These are phyloP conservation scores for Saccopteryx bilineata DNA, from an alignment of 2,113 vertebrate genomes.

Conservation along the genomic window DNA sequence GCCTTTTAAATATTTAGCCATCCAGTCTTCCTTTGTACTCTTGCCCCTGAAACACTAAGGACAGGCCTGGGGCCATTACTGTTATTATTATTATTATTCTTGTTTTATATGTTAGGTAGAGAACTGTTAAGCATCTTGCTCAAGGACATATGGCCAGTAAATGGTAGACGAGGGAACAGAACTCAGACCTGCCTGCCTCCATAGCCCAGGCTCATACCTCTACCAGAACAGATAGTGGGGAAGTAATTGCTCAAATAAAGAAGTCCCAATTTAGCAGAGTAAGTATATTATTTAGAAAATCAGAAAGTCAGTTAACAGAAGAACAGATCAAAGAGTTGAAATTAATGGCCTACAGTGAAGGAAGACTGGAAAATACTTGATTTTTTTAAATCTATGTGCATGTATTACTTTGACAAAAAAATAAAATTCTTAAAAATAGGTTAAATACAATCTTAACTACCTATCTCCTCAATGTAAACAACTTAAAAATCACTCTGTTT, in stretches of 20 bases:
- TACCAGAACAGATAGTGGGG: neutral
- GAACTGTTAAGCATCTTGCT: neutral
- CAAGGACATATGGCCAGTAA: neutral
- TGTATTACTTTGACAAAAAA: neutral
- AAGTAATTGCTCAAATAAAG: neutral
- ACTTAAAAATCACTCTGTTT: neutral
- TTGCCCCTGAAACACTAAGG: conserved; percentile 21
- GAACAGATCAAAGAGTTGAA: neutral
- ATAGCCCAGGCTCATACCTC: neutral
- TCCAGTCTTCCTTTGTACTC: conserved; percentile 64
- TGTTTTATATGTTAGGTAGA: neutral
- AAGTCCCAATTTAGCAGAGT: neutral
- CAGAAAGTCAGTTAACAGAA: neutral
- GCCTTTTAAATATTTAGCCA: conserved; percentile 78
- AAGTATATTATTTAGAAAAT: neutral
- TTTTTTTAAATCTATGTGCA: neutral
- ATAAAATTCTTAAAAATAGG: neutral
- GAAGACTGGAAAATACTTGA: neutral
- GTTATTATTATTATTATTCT: neutral
- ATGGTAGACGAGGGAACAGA: rapidly evolving
- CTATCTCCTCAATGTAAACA: neutral
- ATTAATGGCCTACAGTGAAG: neutral
- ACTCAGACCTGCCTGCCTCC: neutral
- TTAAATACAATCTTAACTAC: neutral
- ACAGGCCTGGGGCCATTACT: neutral